Percentiles rank a stretch among this genome's conserved stretches.
These are phyloP conservation scores for Euphydryas editha DNA, from an alignment of 2,888 invertebrate genomes.

Conservation along the genomic window DNA sequence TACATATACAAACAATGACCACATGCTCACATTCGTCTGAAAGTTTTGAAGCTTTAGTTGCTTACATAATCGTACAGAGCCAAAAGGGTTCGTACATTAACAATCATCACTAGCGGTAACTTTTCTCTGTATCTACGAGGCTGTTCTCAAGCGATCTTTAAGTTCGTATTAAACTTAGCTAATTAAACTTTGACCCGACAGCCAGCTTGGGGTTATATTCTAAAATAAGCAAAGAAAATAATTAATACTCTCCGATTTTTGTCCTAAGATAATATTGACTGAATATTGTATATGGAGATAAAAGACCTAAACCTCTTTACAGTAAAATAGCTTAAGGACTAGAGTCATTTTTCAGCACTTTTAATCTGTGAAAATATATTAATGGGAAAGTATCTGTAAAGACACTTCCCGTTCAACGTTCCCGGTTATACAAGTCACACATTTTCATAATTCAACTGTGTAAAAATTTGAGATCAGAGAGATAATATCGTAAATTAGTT, in stretches of 20 bases:
- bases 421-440: too few relatives aligned
- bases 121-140: neutral
- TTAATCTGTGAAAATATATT: too few relatives aligned
- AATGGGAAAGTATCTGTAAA: too few relatives aligned
- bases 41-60: neutral
- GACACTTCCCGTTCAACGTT: too few relatives aligned
- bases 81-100: neutral
- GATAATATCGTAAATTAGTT: too few relatives aligned
- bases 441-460: too few relatives aligned
- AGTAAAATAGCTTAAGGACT: too few relatives aligned
- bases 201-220: conserved; percentile 17
- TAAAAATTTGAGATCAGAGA: too few relatives aligned
- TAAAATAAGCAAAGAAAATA: conserved; percentile 27
- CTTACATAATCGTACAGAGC: neutral
- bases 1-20: too few relatives aligned
- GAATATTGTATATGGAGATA: too few relatives aligned
- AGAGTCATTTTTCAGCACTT: too few relatives aligned
- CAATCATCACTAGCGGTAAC: neutral
- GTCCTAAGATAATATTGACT: neutral
- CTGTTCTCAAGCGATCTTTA: neutral
- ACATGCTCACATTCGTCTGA: neutral
- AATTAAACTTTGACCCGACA: conserved; percentile 26
- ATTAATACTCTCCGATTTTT: conserved; percentile 13
- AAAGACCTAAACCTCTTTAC: too few relatives aligned
- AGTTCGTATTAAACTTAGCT: conserved; percentile 15